phyloP scores from a whole-genome alignment of 2,113 vertebrate species.

The Psittacara wagleri region DNA sequence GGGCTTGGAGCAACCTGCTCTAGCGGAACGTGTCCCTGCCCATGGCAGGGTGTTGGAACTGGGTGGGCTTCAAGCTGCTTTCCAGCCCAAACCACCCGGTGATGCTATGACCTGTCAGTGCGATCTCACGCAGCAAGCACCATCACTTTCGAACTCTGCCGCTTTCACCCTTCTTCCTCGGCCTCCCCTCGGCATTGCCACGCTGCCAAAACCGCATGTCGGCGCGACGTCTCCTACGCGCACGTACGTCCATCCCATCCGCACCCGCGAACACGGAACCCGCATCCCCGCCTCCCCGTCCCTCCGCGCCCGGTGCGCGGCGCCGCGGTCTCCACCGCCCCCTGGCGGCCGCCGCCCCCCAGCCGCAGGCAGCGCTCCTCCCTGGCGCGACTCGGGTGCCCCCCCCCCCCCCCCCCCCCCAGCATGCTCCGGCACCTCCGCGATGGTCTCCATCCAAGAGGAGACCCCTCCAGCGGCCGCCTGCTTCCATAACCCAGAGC shows the following conservation, averaged over 20 bases:
- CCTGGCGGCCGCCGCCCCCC: neutral
- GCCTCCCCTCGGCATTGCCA: neutral
- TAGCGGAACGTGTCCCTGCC: too few species aligned
- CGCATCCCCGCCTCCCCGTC: too few species aligned
- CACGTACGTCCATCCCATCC: neutral
- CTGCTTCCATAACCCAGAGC: neutral
- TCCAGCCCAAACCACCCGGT: neutral
- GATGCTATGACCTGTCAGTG: too few species aligned
- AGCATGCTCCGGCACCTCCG: too few species aligned
- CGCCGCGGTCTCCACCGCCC: neutral
- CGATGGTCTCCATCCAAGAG: neutral
- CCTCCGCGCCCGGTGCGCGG: too few species aligned
- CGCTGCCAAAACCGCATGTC: rapidly evolving
- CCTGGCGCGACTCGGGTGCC: neutral
- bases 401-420: too few species aligned
- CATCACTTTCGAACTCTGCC: neutral
- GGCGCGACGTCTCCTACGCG: rapidly evolving
- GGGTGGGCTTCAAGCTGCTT: neutral
- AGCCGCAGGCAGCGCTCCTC: neutral
- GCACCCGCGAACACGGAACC: too few species aligned
- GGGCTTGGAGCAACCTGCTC: neutral
- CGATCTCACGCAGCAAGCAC: neutral
- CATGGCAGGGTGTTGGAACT: too few species aligned
- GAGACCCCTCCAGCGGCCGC: neutral
- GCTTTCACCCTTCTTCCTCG: too few species aligned